Evolutionary conservation across 2,888 invertebrate species (phyloP).

Genomic region (Ormyrus nitidulus): DNA sequence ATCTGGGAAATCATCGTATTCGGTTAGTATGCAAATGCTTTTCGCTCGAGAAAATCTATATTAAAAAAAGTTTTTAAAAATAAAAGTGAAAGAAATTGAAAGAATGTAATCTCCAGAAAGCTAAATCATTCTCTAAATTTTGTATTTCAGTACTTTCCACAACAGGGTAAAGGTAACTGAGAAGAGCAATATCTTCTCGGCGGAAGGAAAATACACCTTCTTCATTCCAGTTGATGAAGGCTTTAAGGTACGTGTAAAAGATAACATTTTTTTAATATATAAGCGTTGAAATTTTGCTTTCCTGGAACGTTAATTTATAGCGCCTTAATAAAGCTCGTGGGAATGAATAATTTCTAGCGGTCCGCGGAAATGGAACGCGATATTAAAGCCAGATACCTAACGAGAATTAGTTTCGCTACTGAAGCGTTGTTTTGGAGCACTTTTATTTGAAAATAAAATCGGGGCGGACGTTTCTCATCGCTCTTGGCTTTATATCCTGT

Average conservation of each 20-base stretch:
- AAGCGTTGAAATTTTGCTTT: too few relatives aligned
- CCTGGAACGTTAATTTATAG: too few relatives aligned
- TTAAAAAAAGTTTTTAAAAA: too few relatives aligned
- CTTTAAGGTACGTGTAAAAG: constrained; percentile 81
- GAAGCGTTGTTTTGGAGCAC: too few relatives aligned
- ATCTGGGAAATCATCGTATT: constrained; percentile 83
- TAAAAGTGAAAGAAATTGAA: too few relatives aligned
- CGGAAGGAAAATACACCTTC: constrained; percentile 89
- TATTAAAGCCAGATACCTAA: neutral
- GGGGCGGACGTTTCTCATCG: neutral
- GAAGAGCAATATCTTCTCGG: constrained; percentile 86
- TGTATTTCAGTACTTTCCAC: constrained; percentile 81
- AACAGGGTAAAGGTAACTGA: constrained; percentile 84
- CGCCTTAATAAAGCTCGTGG: too few relatives aligned
- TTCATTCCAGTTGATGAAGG: constrained; percentile 94
- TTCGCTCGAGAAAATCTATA: too few relatives aligned
- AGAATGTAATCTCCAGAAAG: too few relatives aligned
- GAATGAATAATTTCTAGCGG: too few relatives aligned
- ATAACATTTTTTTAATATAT: too few relatives aligned
- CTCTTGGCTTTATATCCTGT: neutral
- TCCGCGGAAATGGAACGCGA: too few relatives aligned
- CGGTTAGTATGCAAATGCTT: constrained; percentile 77
- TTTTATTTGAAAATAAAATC: too few relatives aligned
- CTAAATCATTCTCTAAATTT: constrained; percentile 22
- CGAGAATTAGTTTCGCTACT: neutral